A percentile compares a stretch with the other conserved stretches of the same genome.
phyloP scores from a whole-genome alignment of 2,797 vertebrate genomes.

The Mormyrops boulengeri region DNA sequence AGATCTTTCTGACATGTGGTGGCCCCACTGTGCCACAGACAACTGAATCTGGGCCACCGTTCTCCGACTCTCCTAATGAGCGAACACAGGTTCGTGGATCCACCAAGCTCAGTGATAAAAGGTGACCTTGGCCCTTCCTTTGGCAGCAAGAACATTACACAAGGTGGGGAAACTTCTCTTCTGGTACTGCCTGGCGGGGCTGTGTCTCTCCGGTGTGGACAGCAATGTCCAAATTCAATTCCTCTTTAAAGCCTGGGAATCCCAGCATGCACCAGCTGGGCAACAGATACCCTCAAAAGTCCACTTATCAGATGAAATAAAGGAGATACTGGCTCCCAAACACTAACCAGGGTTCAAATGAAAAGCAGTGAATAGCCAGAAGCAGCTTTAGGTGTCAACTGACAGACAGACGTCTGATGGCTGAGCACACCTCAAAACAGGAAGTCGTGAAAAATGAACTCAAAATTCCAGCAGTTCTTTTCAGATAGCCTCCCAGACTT shows the following conservation, averaged over 20 bases:
- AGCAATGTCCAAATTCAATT: not conserved
- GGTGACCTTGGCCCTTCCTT: not conserved
- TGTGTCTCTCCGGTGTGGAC: not conserved
- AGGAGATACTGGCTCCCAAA: not conserved
- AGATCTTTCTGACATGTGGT: not conserved
- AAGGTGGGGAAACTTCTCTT: not conserved
- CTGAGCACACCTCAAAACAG: not conserved
- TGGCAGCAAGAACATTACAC: not conserved
- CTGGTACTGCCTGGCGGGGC: not conserved
- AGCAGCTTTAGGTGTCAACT: not conserved
- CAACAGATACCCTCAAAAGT: not conserved
- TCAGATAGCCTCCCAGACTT: not conserved
- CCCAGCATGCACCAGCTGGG: not conserved
- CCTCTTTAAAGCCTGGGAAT: not conserved
- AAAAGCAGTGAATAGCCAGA: not conserved
- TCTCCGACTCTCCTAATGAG: not conserved
- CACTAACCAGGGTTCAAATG: not conserved
- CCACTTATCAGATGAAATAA: not conserved
- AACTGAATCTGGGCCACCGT: not conserved
- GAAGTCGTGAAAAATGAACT: not conserved
- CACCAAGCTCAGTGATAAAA: not conserved
- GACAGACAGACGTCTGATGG: not conserved
- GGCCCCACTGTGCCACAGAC: not conserved
- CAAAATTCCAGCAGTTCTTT: not conserved
- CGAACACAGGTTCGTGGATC: not conserved